Evolutionary conservation across 2,797 vertebrate genomes (phyloP), one percentile per base, ranked within the genome.

Genomic region (Lemur catta): DNA sequence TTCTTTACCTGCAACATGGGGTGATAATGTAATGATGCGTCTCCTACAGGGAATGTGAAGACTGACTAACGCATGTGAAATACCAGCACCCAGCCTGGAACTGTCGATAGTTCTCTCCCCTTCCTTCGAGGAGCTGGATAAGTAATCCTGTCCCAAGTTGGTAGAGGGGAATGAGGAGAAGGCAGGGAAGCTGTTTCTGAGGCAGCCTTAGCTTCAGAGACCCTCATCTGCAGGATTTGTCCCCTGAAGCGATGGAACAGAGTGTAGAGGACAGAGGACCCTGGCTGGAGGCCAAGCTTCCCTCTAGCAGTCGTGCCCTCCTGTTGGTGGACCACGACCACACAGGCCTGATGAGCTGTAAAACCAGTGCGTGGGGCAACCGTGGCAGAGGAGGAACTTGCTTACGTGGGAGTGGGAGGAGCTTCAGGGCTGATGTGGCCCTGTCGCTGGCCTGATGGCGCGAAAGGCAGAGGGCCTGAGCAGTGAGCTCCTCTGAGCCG

Each of bases 201-300:
- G 22, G 8, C 15, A 72, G 7, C 1, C 18, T 80, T 38, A 2
- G 17, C 18, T 46, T 50, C 59, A 20, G 5, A 86, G 93, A 57
- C 11, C 11, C 6, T 82, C 4, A 38, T 46, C 38, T 75, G 61
- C 46, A 35, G 26, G 17, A 69, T 24, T 24, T 20, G 0, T 15
- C 10, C 43, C 4, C 26, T 0, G 6, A 81, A 14, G 38, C 4
- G 1, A 7, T 2, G 30, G 75, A 12, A 30, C 1, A 4, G 35
- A 0, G 0, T 9, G 26, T 0, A 46, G 4, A 43, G 13, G 17
- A 57, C 59, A 28, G 72, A 30, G 79, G 72, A 22, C 15, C 1
- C 48, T 52, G 12, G 24, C 22, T 57, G 4, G 17, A 55, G 48
- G 41, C 22, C 57, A 55, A 24, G 63, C 35, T 52, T 33, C 35